Base-by-base conservation (phyloP, 2,113 vertebrate species). In the Coregonus clupeaformis region DNA sequence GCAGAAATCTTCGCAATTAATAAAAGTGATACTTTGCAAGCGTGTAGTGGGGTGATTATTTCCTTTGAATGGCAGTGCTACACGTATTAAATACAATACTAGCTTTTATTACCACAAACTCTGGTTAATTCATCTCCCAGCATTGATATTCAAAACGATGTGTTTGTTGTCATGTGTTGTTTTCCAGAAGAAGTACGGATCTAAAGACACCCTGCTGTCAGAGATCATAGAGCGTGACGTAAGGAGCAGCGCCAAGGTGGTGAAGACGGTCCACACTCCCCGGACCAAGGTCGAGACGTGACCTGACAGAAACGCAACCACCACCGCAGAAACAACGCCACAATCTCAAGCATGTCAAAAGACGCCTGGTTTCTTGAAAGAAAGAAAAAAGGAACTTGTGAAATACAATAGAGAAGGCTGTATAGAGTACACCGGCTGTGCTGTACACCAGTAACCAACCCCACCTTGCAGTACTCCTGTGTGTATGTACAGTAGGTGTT, bases 131-230 rank as follows among this genome's bases (percentile, higher is more conserved):
- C 0, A 62, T 16, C 24, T 5, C 13, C 29, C 16, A 2, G 1
- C 25, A 30, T 16, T 29, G 12, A 14, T 22, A 65, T 65, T 65
- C 5, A 65, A 65, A 47, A 1, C n/a, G 13, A 47, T 29, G 12
- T 68, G n/a, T 60, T 73, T 69, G 64, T 27, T 57, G 42, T 27
- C 27, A 27, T 30, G 49, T 68, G 18, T 74, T 68, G 47, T 45
- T 42, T 73, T 11, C 81, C 81, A 96, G 95, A 94, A 85, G 80
- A 92, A 87, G 82, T 93, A 90, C 0, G 94, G 92, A 27, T 95
- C 95, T 83, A 95, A 95, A 91, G 94, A 95, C 77, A 93, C 92
- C 77, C 78, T 95, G 59, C 78, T 95, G 59, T 90, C 90, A 55
- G 94, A 94, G 87, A 92, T 93, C 87, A 91, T 72, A n/a, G 91